Percentiles rank a stretch among this genome's conserved stretches.
Evolutionary conservation across 1,140 invertebrate genomes (phyloP).

Genomic region (Dendroctonus ponderosae): DNA sequence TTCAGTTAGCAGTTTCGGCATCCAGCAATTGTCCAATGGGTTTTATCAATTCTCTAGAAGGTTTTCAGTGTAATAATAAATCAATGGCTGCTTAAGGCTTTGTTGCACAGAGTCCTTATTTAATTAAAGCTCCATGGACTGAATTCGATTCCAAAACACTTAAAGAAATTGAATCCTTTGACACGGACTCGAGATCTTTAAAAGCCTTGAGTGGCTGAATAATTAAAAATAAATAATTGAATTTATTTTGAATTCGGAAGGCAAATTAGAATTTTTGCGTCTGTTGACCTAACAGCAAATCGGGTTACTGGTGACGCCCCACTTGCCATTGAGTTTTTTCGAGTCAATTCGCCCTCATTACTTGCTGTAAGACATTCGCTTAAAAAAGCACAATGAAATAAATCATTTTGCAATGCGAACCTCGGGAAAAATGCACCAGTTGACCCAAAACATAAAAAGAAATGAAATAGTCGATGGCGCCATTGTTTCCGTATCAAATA

Average conservation of each 20-base stretch:
- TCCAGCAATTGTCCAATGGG: no score
- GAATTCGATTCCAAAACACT: slow-evolving; percentile 11
- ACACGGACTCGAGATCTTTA: neutral
- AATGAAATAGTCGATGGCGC: slow-evolving; percentile 2
- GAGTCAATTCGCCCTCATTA: no score
- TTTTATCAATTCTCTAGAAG: no score
- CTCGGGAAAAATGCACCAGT: no score
- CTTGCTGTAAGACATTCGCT: no score
- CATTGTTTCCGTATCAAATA: slow-evolving; percentile 2
- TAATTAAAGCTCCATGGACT: slow-evolving; percentile 11
- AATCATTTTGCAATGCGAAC: no score
- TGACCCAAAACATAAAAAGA: no score
- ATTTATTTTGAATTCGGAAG: slow-evolving; percentile 5
- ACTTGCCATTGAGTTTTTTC: no score
- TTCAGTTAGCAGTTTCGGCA: no score
- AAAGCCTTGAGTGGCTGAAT: slow-evolving; percentile 1
- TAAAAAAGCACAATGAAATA: no score
- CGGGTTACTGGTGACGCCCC: no score
- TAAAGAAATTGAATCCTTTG: slow-evolving; percentile 14
- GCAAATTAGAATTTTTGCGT: slow-evolving; percentile 1
- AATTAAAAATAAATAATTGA: slow-evolving; percentile 15
- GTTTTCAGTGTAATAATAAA: neutral
- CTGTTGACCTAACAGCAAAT: no score
- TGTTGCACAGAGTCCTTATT: slow-evolving; percentile 2
- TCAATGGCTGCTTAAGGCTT: neutral